Conservation (phyloP, 30 jellyfish, hydroid and myxozoan species). For the Rhopilema esculentum region DNA sequence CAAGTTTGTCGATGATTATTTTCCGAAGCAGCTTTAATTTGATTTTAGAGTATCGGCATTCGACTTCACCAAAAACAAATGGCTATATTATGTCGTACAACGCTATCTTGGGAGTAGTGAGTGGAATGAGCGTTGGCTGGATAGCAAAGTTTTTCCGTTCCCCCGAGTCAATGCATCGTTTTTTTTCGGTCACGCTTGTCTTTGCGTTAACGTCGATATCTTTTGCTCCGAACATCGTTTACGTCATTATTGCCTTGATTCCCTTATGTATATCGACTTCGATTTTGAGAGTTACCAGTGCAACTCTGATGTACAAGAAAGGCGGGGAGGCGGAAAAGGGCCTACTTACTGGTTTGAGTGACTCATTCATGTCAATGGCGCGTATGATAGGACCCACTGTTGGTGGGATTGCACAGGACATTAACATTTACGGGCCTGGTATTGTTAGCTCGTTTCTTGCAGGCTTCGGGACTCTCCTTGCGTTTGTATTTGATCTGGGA, state of each 20-base stretch:
- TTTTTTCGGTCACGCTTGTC: slow-evolving; percentile 74
- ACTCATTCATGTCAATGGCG: slow-evolving; percentile 88
- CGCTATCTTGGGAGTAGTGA: slow-evolving; percentile 71
- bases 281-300: slow-evolving; percentile 85
- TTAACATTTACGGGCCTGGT: slow-evolving; percentile 90
- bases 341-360: slow-evolving; percentile 84
- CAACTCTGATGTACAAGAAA: slow-evolving; percentile 75
- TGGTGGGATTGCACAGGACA: slow-evolving; percentile 90
- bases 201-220: slow-evolving; percentile 63
- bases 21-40: slow-evolving; percentile 87
- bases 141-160: slow-evolving; percentile 60
- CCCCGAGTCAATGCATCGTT: slow-evolving; percentile 65
- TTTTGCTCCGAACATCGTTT: slow-evolving; percentile 72
- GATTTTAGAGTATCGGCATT: slow-evolving; percentile 77
- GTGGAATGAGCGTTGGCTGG: slow-evolving; percentile 84
- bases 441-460: slow-evolving; percentile 72
- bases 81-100: slow-evolving; percentile 92
- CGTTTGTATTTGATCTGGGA: slow-evolving; percentile 45
- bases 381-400: slow-evolving; percentile 92
- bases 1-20: slow-evolving; percentile 78
- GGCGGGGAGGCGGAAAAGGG: slow-evolving; percentile 88
- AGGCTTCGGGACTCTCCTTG: slow-evolving; percentile 64
- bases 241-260: slow-evolving; percentile 61
- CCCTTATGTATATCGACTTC: slow-evolving; percentile 93
- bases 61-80: slow-evolving; percentile 76